Percentiles rank a stretch among this genome's conserved stretches.
Conservation (phyloP, 2,113 vertebrate genomes). For the Siniperca chuatsi region DNA sequence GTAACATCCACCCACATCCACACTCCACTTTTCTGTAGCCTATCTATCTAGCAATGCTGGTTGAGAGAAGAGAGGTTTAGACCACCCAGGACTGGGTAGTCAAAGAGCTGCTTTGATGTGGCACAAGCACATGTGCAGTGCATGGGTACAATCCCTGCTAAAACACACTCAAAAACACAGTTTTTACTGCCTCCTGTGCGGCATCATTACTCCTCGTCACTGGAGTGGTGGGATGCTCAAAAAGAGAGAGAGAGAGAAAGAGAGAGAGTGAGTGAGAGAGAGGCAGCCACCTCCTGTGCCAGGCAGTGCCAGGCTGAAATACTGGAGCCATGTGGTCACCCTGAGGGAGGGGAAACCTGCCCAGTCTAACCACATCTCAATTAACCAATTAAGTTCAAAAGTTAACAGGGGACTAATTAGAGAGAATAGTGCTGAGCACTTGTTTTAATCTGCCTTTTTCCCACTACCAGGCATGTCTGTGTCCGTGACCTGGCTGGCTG, state of each 20-base stretch:
- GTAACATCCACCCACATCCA: slow-evolving; percentile 73
- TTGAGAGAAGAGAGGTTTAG: slow-evolving; percentile 69
- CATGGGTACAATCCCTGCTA: slow-evolving; percentile 72
- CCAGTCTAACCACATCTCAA: slow-evolving; percentile 78
- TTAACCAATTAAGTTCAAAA: slow-evolving; percentile 82
- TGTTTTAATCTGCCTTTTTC: slow-evolving; percentile 63
- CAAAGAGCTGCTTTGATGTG: slow-evolving; percentile 82
- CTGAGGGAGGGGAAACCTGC: slow-evolving; percentile 75
- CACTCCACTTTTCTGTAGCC: slow-evolving; percentile 64
- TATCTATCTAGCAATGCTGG: slow-evolving; percentile 59
- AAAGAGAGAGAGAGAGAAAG: slow-evolving; percentile 47
- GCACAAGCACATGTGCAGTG: slow-evolving; percentile 76
- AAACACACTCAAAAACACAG: slow-evolving; percentile 74
- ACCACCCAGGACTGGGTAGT: slow-evolving; percentile 82
- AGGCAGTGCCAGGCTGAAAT: slow-evolving; percentile 72
- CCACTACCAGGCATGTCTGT: slow-evolving; percentile 55
- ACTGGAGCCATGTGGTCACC: slow-evolving; percentile 75
- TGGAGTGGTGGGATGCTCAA: slow-evolving; percentile 63
- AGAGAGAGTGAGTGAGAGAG: slow-evolving; percentile 40
- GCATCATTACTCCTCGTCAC: slow-evolving; percentile 70
- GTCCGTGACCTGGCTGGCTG: slow-evolving; percentile 65
- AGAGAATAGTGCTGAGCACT: slow-evolving; percentile 70
- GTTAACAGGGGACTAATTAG: slow-evolving; percentile 77
- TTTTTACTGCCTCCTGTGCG: slow-evolving; percentile 79
- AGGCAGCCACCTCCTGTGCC: slow-evolving; percentile 69